Base-by-base conservation (phyloP, 2,888 invertebrate genomes). In the Branchellion lobata region DNA sequence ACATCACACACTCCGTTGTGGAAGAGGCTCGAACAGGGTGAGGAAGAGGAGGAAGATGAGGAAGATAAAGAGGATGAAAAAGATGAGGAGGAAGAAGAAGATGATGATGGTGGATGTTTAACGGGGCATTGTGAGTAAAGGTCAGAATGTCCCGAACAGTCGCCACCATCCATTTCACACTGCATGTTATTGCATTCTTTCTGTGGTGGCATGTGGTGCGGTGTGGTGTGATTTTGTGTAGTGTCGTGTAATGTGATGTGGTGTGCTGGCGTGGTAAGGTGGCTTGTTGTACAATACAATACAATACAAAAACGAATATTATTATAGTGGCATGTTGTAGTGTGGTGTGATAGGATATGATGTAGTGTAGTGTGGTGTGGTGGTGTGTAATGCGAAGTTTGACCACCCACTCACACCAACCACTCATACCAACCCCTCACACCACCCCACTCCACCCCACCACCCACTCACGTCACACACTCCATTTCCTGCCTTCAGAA, bases 1-100 rank as follows among this genome's bases (percentile, higher is more conserved):
- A 92, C 92, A 86, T 98, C 92, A 86, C 97, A 98, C 65, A 91
- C 90, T 0, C 93, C 93, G 85, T 98, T 92, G 90, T 92, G 92
- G 87, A 96, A 97, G 0, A 94, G 93, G 83, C 93, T 92, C 93
- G 94, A 95, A 85, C 98, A 99, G 71, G 82, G 24, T 40, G 73
- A 34, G 3, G 34, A 29, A 5, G 36, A 47, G 40, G 33, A 77
- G 1, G 61, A 57, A 5, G 61, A 57, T 18, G 61, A 57, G 14
- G 61, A 57, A 18, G 47, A 47, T 8, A 18, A 47, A 18, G 47
- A 47, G 47, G 47, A 47, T 8, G 47, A 47, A 18, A 18, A 47
- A 18, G 47, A 47, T 8, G 47, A 47, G 47, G 47, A 47, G 47
- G 47, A 47, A 18, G 47, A 47, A 47, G 47, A 18, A 14, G 47